Evolutionary conservation across 2,888 invertebrate genomes (phyloP), one percentile per base, ranked within the genome.

Genomic region (Synanthedon formicaeformis): DNA sequence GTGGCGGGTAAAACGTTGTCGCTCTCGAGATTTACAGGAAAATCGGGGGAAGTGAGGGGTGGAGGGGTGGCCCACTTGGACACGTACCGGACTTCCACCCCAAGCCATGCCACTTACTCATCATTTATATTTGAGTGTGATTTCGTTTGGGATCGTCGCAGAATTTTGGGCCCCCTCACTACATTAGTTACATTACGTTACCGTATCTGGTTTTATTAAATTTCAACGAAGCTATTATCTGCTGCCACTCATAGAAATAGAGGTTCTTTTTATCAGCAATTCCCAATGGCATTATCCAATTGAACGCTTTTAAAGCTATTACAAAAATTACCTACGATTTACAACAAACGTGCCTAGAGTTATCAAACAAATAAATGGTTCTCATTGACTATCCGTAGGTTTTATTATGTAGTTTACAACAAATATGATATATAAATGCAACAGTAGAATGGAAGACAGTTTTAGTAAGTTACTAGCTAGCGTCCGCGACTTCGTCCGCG

Each of bases 71-170:
- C 59, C 75, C 78, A 80, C 81, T 84, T 81, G 81, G 80, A 80
- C 85, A 85, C 84, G 82, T 83, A 78, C 68, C 61, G 61, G 55
- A 51, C 58, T 66, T 55, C 64, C 62, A 62, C 66, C 66, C 64
- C 57, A 48, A 52, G 52, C 64, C 66, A 63, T 65, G 68, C 72
- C 75, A 78, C 80, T 82, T 81, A 81, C 75, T 81, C 81, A 80
- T 82, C 82, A 81, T 82, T 83, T 84, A 80, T 78, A 79, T 82
- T 82, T 79, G 77, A 80, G 82, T 81, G 79, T 80, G 83, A 83
- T 86, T 83, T 81, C 75, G 77, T 80, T 81, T 76, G 74, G 76
- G 75, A 80, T 76, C 72, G 73, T 75, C 75, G 67, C 66, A 67
- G 71, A 73, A 75, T 71, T 73, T 69, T 62, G 68, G 63, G 59